phyloP scores from a whole-genome alignment of 2,888 invertebrate genomes.

The Aproaerema taeniolella region DNA sequence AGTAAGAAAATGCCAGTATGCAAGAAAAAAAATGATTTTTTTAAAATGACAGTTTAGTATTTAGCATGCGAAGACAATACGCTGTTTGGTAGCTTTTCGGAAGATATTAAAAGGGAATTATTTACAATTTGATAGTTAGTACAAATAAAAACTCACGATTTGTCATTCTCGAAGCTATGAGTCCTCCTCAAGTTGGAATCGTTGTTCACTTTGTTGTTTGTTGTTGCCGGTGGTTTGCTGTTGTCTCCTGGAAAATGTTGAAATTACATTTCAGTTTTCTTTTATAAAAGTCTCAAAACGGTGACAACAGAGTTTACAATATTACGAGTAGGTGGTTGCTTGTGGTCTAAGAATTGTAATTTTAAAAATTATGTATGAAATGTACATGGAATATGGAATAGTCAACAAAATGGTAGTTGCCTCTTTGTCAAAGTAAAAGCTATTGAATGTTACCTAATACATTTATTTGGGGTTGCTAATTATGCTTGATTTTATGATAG shows the following conservation, averaged over 20 bases:
- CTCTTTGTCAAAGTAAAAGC: not conserved
- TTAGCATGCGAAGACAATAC: not conserved
- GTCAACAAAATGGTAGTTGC: not conserved
- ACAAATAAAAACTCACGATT: slow-evolving; percentile 83
- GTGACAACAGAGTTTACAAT: not conserved
- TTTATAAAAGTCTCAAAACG: no score
- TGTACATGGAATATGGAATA: not conserved
- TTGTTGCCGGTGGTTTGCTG: slow-evolving; percentile 78
- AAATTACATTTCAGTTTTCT: not conserved
- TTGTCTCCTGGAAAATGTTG: slow-evolving; percentile 62
- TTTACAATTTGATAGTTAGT: no score
- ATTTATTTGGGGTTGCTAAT: no score
- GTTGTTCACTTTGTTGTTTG: slow-evolving; percentile 46
- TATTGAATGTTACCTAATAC: no score
- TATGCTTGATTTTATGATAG: no score
- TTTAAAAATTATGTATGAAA: no score
- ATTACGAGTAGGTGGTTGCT: no score
- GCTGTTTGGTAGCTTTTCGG: not conserved
- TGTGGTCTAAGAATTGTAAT: no score
- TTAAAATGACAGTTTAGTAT: no score
- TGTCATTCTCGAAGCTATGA: slow-evolving; percentile 92
- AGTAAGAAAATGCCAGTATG: no score
- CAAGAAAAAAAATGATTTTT: no score
- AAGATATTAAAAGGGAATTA: no score
- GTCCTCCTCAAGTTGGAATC: slow-evolving; percentile 83